Evolutionary conservation across 2,797 vertebrate genomes (phyloP), one percentile per base, ranked within the genome.

Genomic region (Xiphophorus birchmanni): DNA sequence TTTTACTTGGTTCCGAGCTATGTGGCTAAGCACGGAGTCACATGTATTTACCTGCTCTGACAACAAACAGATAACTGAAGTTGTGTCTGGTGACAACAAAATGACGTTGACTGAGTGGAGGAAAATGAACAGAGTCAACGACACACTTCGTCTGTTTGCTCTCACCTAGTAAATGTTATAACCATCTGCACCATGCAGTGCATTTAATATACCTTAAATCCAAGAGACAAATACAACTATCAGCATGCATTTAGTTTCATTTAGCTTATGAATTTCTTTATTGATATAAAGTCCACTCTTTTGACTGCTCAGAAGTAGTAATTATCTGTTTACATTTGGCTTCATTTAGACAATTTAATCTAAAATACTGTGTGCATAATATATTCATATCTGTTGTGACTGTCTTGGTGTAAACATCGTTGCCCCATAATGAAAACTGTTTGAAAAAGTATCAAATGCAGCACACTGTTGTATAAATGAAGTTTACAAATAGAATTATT

Each of bases 1-100:
- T 81, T 86, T 86, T 69, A 65, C 78, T 89, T 89, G 83, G 83
- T 82, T 86, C 76, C 80, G 80, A 90, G 89, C 92, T 86, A 87
- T 84, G 83, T 84, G 81, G 72, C 60, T 78, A 72, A 89, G 78
- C 65, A 86, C 65, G 71, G 21, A n/a, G 82, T 89, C 89, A 78
- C 86, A 83, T 83, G 74, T 83, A 72, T 76, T 87, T 86, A 87
- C 77, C 83, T 74, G 67, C 60, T 79, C 82, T 84, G 54, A 56
- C 48, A 75, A 81, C 72, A 86, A 10, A 87, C 60, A 79, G 79
- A 77, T 44, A 82, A 79, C 15, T 74, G 37, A 63, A 40, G 35
- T 78, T 67, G 72, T 37, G 21, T 67, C 21, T 54, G 74, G 73
- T 80, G 73, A 74, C 60, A 47, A 77, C 73, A 56, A 32, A 52